These are phyloP conservation scores for Urocynchramus pylzowi DNA, from an alignment of 2,113 vertebrate species.

Conservation along the genomic window DNA sequence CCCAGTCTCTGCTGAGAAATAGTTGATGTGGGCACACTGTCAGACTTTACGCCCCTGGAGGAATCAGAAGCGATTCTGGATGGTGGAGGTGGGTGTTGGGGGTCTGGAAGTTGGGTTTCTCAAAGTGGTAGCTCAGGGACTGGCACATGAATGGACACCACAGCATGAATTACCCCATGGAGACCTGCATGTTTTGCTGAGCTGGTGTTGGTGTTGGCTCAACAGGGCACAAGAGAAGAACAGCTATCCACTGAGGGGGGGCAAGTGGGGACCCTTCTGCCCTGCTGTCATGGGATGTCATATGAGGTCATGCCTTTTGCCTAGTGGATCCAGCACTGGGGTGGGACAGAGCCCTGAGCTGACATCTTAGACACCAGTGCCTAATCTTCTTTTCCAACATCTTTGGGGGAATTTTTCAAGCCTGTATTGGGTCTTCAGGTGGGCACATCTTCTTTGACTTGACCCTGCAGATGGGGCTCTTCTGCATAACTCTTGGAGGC, in stretches of 20 bases:
- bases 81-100: neutral
- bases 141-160: neutral
- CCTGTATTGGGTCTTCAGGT: neutral
- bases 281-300: neutral
- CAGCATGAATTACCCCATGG: neutral
- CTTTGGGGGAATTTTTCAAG: neutral
- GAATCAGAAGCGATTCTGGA: neutral
- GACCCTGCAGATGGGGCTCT: neutral
- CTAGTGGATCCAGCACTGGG: neutral
- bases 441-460: neutral
- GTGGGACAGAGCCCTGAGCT: neutral
- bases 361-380: neutral
- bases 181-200: fast-evolving
- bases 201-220: neutral
- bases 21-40: neutral
- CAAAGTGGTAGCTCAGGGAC: neutral
- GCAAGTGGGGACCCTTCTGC: neutral
- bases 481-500: neutral
- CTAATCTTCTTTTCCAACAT: neutral
- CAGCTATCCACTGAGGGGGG: neutral
- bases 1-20: neutral
- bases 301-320: neutral
- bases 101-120: neutral
- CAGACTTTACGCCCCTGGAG: neutral
- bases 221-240: neutral